These are phyloP conservation scores for Tipula lateralis DNA, from an alignment of 2,888 invertebrate species.

Conservation along the genomic window DNA sequence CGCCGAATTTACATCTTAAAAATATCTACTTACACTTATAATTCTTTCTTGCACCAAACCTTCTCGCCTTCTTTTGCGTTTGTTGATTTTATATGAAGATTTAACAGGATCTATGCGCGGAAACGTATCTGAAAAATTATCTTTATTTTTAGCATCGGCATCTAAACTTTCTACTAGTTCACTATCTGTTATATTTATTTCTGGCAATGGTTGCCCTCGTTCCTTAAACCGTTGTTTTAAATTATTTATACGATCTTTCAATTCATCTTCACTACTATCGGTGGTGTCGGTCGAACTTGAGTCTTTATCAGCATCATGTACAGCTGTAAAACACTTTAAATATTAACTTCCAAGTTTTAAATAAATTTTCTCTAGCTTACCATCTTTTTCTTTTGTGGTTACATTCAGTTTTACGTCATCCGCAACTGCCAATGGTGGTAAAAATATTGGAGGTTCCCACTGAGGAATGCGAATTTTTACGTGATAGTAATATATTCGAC, in stretches of 20 bases:
- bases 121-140: neutral
- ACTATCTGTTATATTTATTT: slow-evolving; percentile 19
- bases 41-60: slow-evolving; percentile 60
- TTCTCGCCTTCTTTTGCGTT: slow-evolving; percentile 45
- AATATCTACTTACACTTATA: slow-evolving; percentile 52
- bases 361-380: neutral
- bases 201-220: neutral
- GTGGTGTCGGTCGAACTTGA: slow-evolving; percentile 33
- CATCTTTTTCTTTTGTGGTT: neutral
- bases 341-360: neutral
- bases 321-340: neutral
- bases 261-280: slow-evolving; percentile 33
- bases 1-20: neutral
- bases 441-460: slow-evolving; percentile 64
- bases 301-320: neutral
- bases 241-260: slow-evolving; percentile 14
- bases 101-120: slow-evolving; percentile 14
- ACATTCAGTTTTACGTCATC: slow-evolving; percentile 34
- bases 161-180: neutral
- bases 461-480: slow-evolving; percentile 69
- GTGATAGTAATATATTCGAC: slow-evolving; percentile 90
- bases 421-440: slow-evolving; percentile 47
- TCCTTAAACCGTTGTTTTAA: neutral
- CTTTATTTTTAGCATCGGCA: neutral
- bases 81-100: neutral